Evolutionary conservation across 2,888 invertebrate species (phyloP).

Genomic region (Drosophila kokeensis): DNA sequence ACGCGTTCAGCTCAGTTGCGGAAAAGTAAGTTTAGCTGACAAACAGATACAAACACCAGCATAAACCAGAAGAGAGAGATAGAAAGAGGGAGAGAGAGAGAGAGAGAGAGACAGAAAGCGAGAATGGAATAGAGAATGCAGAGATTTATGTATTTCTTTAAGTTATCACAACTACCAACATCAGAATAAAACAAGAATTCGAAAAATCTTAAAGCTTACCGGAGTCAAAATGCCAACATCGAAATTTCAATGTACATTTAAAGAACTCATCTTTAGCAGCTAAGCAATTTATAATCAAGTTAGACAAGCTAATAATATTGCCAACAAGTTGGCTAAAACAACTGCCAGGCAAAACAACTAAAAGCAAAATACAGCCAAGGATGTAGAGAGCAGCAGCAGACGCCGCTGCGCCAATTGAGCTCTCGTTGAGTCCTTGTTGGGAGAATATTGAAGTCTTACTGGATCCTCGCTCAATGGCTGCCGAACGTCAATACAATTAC

Average conservation of each 20-base stretch:
- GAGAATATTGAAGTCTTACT: constrained; percentile 43
- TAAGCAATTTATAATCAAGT: too few relatives aligned
- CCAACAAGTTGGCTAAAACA: too few relatives aligned
- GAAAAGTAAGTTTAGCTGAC: constrained; percentile 25
- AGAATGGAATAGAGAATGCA: constrained; percentile 1
- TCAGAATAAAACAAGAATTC: neutral
- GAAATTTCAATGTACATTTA: too few relatives aligned
- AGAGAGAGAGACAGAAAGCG: neutral
- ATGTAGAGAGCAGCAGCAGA: constrained; percentile 49
- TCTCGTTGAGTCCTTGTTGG: constrained; percentile 32
- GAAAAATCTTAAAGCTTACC: too few relatives aligned
- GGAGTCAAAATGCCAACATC: too few relatives aligned
- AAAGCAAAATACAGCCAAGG: constrained; percentile 31
- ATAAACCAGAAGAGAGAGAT: neutral
- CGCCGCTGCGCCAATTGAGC: constrained; percentile 22
- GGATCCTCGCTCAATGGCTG: constrained; percentile 80
- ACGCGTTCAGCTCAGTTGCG: constrained; percentile 9
- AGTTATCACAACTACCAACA: neutral
- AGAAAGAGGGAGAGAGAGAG: neutral
- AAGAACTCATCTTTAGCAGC: too few relatives aligned
- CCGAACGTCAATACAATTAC: constrained; percentile 79
- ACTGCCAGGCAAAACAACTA: too few relatives aligned
- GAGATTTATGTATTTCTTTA: neutral
- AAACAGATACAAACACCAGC: constrained; percentile 6
- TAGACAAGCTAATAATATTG: too few relatives aligned